Percentiles rank a stretch among this genome's conserved stretches.
phyloP scores from a whole-genome alignment of 2,888 invertebrate genomes.

The Cancer borealis region DNA sequence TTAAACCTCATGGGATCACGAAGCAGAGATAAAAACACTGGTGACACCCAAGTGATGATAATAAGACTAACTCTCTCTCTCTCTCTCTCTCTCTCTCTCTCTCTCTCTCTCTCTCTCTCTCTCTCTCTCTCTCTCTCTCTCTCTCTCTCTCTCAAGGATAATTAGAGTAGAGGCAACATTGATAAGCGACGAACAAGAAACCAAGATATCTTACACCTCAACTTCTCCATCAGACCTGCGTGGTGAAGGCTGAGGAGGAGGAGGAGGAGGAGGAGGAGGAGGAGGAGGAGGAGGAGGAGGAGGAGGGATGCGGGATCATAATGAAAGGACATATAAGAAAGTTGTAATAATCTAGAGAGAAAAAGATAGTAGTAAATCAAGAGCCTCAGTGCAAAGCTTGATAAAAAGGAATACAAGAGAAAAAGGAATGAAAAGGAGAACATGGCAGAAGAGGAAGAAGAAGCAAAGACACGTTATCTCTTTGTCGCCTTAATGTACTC shows the following conservation, averaged over 20 bases:
- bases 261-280: constrained; percentile 42
- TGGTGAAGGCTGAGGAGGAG: neutral
- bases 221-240: neutral
- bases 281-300: constrained; percentile 13
- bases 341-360: too few relatives aligned
- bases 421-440: neutral
- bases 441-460: too few relatives aligned
- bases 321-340: too few relatives aligned
- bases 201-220: constrained; percentile 31
- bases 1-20: neutral
- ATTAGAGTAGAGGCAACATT: neutral
- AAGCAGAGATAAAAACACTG: neutral
- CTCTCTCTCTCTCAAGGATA: constrained; percentile 33
- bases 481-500: neutral
- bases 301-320: neutral
- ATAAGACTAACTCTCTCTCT: neutral
- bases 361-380: too few relatives aligned
- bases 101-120: constrained; percentile 55
- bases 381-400: too few relatives aligned
- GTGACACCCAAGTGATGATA: neutral
- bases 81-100: constrained; percentile 49
- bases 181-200: neutral
- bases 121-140: constrained; percentile 50
- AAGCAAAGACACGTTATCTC: neutral
- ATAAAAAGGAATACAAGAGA: too few relatives aligned